Evolutionary conservation across 2,888 invertebrate species (phyloP).

Genomic region (Crocallis elinguaria): DNA sequence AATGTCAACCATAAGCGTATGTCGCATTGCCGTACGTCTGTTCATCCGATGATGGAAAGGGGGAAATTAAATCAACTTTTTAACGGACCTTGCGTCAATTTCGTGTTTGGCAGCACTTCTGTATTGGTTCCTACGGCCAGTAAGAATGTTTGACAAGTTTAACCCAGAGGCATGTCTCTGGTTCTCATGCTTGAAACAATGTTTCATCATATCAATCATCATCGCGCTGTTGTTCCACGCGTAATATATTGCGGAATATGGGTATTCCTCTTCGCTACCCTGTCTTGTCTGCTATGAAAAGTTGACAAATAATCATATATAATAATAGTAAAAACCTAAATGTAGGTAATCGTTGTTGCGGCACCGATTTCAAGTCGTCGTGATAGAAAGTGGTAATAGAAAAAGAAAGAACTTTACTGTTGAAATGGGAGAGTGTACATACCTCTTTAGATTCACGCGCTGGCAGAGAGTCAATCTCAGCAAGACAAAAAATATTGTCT

Average conservation of each 20-base stretch:
- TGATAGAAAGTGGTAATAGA: no score
- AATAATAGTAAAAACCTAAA: no score
- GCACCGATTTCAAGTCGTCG: no score
- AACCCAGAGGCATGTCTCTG: slow-evolving; percentile 48
- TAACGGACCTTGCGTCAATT: slow-evolving; percentile 59
- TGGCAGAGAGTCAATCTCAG: slow-evolving; percentile 40
- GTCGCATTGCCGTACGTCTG: no score
- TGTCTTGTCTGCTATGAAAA: slow-evolving; percentile 19
- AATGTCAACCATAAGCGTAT: no score
- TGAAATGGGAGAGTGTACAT: neutral
- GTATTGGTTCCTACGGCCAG: slow-evolving; percentile 58
- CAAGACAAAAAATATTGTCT: slow-evolving; percentile 47
- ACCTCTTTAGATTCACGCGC: slow-evolving; percentile 41
- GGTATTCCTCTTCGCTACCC: slow-evolving; percentile 27
- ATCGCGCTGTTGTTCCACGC: slow-evolving; percentile 82
- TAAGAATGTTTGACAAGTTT: slow-evolving; percentile 51
- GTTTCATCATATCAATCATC: slow-evolving; percentile 75
- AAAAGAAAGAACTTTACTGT: no score
- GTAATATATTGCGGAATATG: slow-evolving; percentile 44
- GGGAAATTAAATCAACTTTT: neutral
- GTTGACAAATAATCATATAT: no score
- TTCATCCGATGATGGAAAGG: no score
- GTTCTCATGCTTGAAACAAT: slow-evolving; percentile 73
- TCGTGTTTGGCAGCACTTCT: slow-evolving; percentile 64
- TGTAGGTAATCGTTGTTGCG: no score